Conservation (phyloP, 2,113 vertebrate genomes). For the Ellobius talpinus region DNA sequence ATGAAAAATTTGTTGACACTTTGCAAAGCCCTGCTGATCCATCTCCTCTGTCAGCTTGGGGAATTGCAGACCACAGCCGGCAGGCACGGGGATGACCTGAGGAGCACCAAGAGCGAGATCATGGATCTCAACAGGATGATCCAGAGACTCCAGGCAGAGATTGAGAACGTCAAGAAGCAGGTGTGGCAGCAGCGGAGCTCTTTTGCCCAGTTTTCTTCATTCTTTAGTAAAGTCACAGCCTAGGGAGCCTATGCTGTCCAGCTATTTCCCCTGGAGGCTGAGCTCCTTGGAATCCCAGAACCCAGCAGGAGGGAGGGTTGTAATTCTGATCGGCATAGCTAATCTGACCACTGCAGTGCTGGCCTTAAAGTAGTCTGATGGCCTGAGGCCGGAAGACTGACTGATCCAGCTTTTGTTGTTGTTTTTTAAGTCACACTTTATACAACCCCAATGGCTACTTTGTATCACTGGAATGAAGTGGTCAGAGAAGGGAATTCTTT, state of each 20-base stretch:
- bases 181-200: slow-evolving; percentile 77
- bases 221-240: background rate
- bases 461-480: background rate
- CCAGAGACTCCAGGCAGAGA: slow-evolving; percentile 92
- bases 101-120: slow-evolving; percentile 91
- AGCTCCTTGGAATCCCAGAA: background rate
- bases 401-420: background rate
- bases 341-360: background rate
- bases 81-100: slow-evolving; percentile 93
- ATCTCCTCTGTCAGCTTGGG: slow-evolving; percentile 87
- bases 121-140: slow-evolving; percentile 93
- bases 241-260: background rate
- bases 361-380: background rate
- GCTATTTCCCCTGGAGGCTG: background rate
- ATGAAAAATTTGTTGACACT: background rate
- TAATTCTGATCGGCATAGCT: background rate
- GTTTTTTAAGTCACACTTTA: background rate
- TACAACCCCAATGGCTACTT: background rate
- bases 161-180: slow-evolving; percentile 94
- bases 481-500: background rate
- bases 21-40: background rate
- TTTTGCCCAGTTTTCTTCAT: background rate
- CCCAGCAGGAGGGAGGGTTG: background rate
- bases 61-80: slow-evolving; percentile 92
- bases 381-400: no score